Evolutionary conservation across 2,113 vertebrate genomes (phyloP).

Genomic region (Triplophysa rosa): DNA sequence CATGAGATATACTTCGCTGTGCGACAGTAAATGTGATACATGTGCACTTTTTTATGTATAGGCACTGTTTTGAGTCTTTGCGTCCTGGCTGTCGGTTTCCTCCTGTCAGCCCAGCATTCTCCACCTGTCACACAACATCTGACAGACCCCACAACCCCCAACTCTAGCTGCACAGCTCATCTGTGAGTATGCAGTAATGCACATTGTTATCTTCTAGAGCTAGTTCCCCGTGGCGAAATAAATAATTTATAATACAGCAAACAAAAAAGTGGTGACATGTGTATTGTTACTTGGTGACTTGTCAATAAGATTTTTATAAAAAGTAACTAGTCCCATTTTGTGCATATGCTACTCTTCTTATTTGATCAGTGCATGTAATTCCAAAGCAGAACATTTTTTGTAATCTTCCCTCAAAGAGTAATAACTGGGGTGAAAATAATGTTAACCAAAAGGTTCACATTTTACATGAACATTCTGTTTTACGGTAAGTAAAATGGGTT

Average conservation of each 20-base stretch:
- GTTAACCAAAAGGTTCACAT: too few species aligned
- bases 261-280: background rate
- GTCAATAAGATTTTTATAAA: background rate
- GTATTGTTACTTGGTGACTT: background rate
- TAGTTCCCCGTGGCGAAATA: background rate
- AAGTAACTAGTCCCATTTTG: too few species aligned
- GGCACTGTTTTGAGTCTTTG: constrained; percentile 88
- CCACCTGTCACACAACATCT: constrained; percentile 86
- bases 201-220: background rate
- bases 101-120: constrained; percentile 89
- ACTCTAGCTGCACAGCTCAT: constrained; percentile 87
- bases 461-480: too few species aligned
- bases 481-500: too few species aligned
- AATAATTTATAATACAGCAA: background rate
- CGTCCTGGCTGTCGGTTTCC: constrained; percentile 88
- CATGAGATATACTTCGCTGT: background rate
- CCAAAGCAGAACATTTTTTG: too few species aligned
- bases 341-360: too few species aligned
- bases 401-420: too few species aligned
- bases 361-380: too few species aligned
- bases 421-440: too few species aligned
- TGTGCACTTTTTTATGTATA: constrained; percentile 57
- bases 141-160: constrained; percentile 77
- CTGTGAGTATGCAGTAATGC: constrained; percentile 75
- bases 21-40: background rate